These are phyloP conservation scores for Bagarius yarrelli DNA, from an alignment of 2,113 vertebrate genomes.

Conservation along the genomic window DNA sequence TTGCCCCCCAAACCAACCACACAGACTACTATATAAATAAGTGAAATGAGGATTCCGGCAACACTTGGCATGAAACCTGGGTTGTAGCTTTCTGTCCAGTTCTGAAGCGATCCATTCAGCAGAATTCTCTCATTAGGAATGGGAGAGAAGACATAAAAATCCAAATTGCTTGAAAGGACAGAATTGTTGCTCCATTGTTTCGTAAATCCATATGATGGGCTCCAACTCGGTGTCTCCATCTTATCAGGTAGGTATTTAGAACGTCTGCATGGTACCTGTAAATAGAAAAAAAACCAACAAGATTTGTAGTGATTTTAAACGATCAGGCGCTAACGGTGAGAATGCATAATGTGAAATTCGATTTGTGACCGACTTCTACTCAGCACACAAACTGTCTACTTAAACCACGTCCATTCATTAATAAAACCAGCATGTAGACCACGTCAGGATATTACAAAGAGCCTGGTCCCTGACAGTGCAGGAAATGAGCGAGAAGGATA, in stretches of 20 bases:
- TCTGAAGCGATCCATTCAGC: conserved; percentile 51
- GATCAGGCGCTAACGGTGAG: too few relatives aligned
- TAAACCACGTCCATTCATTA: conserved; percentile 19
- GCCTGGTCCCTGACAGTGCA: conserved; percentile 27
- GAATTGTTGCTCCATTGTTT: conserved; percentile 18
- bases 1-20: conserved; percentile 87
- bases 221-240: conserved; percentile 12
- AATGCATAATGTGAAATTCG: background rate
- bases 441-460: conserved; percentile 14
- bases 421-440: conserved; percentile 1
- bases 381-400: background rate
- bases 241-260: conserved; percentile 10
- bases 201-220: background rate
- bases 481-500: conserved; percentile 37
- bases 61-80: conserved; percentile 64
- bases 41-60: conserved; percentile 81
- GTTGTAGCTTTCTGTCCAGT: conserved; percentile 32
- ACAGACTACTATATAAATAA: conserved; percentile 88
- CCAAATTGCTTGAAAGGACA: background rate
- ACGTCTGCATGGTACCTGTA: conserved; percentile 28
- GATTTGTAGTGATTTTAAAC: background rate
- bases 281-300: background rate
- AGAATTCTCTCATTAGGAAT: conserved; percentile 1
- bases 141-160: background rate
- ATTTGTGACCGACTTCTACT: background rate